Base-by-base conservation (phyloP, 2,797 vertebrate genomes). In the Mastacembelus armatus region DNA sequence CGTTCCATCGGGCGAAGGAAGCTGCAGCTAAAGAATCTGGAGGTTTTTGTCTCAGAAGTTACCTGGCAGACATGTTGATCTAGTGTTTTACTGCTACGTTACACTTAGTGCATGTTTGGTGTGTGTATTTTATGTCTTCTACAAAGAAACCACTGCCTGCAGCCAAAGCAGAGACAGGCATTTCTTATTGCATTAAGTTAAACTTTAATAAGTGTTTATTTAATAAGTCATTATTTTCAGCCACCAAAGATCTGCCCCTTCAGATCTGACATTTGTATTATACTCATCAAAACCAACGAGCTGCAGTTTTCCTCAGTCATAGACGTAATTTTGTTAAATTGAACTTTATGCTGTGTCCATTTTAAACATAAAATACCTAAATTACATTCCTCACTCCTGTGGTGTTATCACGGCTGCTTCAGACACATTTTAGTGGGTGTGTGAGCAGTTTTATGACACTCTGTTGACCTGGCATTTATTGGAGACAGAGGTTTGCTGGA, bases 361-460 rank as follows among this genome's bases (percentile, higher is more conserved):
- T 50, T 65, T 47, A 64, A 68, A 67, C 62, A 63, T 60, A 50
- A 42, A 58, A 48, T 27, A 44, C 22, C 57, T 56, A 1, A 27
- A 27, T 15, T 15, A 36, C 65, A 58, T 48, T 44, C 50, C 49
- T 71, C 26, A 59, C n/a, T n/a, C n/a, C n/a, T n/a, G 6, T 27
- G 49, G 77, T 57, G 72, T 38, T 64, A 45, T 65, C 40, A 1
- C 24, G 44, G 42, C 42, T 36, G 63, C 63, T 64, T 72, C 24
- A 7, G 30, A 62, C 66, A 47, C 63, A 64, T 73, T 77, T 75
- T 5, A 24, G 48, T 40, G 59, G 43, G 65, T 81, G 79, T 60
- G 44, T 55, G 55, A 63, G 35, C 50, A 32, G 33, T 69, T 86
- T 85, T 76, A 74, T 66, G 66, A 56, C 54, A 49, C 51, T 50